phyloP scores from a whole-genome alignment of 2,888 invertebrate species.

The Mimachlamys varia region DNA sequence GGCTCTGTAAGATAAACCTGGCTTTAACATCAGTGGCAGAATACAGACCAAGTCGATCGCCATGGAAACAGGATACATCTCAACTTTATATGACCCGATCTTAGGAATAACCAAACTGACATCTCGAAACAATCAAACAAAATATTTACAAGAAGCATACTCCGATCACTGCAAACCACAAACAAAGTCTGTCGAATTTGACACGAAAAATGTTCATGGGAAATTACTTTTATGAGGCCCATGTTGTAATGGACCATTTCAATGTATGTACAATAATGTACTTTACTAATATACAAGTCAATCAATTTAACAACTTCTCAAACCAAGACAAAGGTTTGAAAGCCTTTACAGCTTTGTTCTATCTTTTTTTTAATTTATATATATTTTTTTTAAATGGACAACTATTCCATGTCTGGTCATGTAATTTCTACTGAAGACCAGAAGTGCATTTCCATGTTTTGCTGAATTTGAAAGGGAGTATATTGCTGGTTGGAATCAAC shows the following conservation, averaged over 20 bases:
- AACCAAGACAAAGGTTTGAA: background rate
- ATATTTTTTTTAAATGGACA: background rate
- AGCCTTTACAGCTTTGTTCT: background rate
- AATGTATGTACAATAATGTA: background rate
- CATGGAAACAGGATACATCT: conserved; percentile 8
- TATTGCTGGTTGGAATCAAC: background rate
- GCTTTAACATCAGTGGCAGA: background rate
- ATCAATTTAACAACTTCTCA: background rate
- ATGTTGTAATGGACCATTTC: background rate
- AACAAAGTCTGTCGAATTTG: background rate
- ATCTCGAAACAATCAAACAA: background rate
- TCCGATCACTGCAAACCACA: background rate
- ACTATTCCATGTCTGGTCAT: background rate
- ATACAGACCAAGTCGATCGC: background rate
- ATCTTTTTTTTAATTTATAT: background rate
- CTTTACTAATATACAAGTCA: background rate
- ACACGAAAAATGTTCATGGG: background rate
- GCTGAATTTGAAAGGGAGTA: background rate
- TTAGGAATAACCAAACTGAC: background rate
- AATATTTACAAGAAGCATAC: background rate
- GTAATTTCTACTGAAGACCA: background rate
- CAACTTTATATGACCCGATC: background rate
- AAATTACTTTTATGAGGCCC: background rate
- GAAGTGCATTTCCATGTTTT: background rate
- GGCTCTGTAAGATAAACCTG: background rate